phyloP scores from a whole-genome alignment of 2,888 invertebrate genomes.

The Latrodectus hesperus region DNA sequence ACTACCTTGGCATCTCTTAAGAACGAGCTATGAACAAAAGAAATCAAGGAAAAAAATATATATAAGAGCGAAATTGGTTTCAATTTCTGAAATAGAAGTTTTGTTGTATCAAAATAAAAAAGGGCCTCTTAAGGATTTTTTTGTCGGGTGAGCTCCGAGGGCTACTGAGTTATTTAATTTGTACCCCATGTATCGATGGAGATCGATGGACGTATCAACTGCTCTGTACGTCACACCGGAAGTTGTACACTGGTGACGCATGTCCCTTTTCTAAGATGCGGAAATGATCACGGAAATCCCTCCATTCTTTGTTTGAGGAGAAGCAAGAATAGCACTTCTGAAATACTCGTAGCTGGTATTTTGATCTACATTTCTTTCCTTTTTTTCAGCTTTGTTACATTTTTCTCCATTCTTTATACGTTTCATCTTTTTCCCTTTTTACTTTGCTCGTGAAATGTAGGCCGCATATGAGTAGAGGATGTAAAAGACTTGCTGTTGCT shows the following conservation, averaged over 20 bases:
- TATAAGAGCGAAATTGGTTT: too few relatives aligned
- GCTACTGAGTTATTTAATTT: slow-evolving; percentile 18
- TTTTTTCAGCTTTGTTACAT: slow-evolving; percentile 16
- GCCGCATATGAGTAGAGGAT: slow-evolving; percentile 10
- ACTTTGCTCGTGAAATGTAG: slow-evolving; percentile 22
- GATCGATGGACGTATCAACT: too few relatives aligned
- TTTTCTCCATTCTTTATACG: neutral
- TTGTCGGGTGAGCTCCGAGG: too few relatives aligned
- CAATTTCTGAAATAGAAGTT: too few relatives aligned
- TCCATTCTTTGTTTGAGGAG: slow-evolving; percentile 39
- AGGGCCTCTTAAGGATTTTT: too few relatives aligned
- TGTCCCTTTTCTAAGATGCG: slow-evolving; percentile 15
- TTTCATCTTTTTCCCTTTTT: slow-evolving; percentile 6
- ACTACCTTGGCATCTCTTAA: too few relatives aligned
- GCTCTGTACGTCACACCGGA: slow-evolving; percentile 1
- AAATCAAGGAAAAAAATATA: too few relatives aligned
- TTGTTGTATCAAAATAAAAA: too few relatives aligned
- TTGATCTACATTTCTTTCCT: neutral
- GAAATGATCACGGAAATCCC: slow-evolving; percentile 43
- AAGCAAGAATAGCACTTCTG: slow-evolving; percentile 12
- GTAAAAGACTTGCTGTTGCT: slow-evolving; percentile 40
- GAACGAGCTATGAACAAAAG: too few relatives aligned
- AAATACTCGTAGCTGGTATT: slow-evolving; percentile 18
- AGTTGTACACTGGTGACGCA: slow-evolving; percentile 15
- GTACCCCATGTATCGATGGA: neutral